phyloP scores from a whole-genome alignment of 1,140 invertebrate species.

The Drosophila nasuta region DNA sequence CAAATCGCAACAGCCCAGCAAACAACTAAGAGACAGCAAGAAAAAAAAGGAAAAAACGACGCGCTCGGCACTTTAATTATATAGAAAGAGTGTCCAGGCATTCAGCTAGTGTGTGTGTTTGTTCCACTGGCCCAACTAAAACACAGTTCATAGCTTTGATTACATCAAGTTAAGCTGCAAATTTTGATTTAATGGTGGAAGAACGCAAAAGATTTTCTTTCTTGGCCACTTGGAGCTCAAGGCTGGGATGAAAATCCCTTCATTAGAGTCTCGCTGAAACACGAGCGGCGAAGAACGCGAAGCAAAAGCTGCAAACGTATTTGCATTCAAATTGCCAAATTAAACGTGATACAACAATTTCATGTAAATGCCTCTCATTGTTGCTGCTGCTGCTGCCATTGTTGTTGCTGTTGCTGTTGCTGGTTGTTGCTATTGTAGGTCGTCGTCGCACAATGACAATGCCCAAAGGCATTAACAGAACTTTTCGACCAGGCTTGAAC shows the following conservation, averaged over 20 bases:
- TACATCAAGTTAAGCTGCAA: constrained; percentile 28
- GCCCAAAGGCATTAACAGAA: constrained; percentile 57
- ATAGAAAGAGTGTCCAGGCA: constrained; percentile 1
- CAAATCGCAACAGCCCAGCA: constrained; percentile 71
- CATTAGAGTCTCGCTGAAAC: constrained; percentile 52
- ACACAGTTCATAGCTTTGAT: constrained; percentile 58
- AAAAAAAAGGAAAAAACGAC: constrained; percentile 31
- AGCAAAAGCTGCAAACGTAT: constrained; percentile 45
- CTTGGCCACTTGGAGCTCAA: constrained; percentile 28
- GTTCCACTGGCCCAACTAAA: constrained; percentile 20
- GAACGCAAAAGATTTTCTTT: not conserved
- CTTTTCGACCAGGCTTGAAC: constrained; percentile 49
- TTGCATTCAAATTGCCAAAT: constrained; percentile 66
- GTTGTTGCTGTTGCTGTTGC: constrained; percentile 11
- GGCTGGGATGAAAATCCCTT: constrained; percentile 58
- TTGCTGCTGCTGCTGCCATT: constrained; percentile 14
- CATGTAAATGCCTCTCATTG: constrained; percentile 52
- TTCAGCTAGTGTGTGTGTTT: too few species aligned
- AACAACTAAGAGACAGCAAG: constrained; percentile 20
- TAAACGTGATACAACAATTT: constrained; percentile 81
- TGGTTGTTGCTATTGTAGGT: constrained; percentile 47
- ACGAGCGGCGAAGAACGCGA: constrained; percentile 30
- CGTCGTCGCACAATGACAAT: constrained; percentile 66
- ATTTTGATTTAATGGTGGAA: constrained; percentile 55
- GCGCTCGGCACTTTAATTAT: constrained; percentile 68